A percentile compares a stretch with the other conserved stretches of the same genome.
Evolutionary conservation across 1,140 invertebrate genomes (phyloP).

Genomic region (Drosophila arawakana): DNA sequence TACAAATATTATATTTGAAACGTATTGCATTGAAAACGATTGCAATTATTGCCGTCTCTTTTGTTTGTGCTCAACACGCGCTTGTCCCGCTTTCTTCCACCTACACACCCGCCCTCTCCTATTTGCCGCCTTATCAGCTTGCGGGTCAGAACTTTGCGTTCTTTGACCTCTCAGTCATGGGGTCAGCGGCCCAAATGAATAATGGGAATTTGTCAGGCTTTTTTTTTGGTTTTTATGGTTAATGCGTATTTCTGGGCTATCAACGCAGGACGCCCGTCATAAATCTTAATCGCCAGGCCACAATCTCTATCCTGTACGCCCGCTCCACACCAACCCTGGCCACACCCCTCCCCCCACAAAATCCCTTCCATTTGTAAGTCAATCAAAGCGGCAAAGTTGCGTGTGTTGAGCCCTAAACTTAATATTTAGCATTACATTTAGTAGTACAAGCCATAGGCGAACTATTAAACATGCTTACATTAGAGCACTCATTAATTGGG

Average conservation of each 20-base stretch:
- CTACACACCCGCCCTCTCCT: neutral
- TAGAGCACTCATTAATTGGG: conserved; percentile 15
- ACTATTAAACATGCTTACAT: conserved; percentile 20
- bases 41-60: conserved; percentile 9
- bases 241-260: conserved; percentile 39
- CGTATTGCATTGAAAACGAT: neutral
- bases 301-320: conserved; percentile 27
- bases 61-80: conserved; percentile 1
- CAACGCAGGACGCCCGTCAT: conserved; percentile 44
- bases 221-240: conserved; percentile 45
- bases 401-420: conserved; percentile 27
- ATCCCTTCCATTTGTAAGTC: neutral
- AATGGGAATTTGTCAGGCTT: conserved; percentile 58
- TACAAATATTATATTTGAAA: conserved; percentile 5
- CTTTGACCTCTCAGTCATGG: conserved; percentile 55
- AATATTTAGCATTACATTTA: conserved; percentile 20
- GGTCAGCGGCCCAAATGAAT: conserved; percentile 60
- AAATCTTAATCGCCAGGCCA: conserved; percentile 68
- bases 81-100: neutral
- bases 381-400: conserved; percentile 43
- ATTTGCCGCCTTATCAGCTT: conserved; percentile 31
- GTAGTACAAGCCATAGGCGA: conserved; percentile 1
- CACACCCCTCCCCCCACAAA: neutral
- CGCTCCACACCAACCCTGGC: neutral
- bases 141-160: conserved; percentile 37